Evolutionary conservation across 2,888 invertebrate genomes (phyloP), one percentile per base, ranked within the genome.

Genomic region (Phyto melanocephala): DNA sequence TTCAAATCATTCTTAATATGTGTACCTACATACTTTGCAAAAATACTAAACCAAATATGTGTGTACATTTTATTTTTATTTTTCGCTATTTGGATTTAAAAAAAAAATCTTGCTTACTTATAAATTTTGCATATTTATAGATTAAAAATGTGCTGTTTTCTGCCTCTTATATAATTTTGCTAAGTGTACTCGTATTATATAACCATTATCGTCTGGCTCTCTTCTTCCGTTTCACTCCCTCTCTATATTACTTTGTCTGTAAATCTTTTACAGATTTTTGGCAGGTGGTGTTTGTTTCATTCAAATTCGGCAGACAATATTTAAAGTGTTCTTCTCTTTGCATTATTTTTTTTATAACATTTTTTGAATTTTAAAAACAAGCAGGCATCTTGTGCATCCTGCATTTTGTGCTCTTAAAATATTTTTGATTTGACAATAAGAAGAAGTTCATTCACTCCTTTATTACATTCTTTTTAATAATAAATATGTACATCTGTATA

Each of bases 201-300:
- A 42, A 17, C 35, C 28, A 20, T 40, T 40, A 52, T 10, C 7
- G 37, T 54, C 54, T 52, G 52, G 7, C 63, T 58, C 62, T 81
- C 78, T 65, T 50, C 50, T 52, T n/a, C n/a, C n/a, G n/a, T 67
- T 71, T 58, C 24, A 40, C 63, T 33, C 37, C 35, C 80, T 85
- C 84, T 83, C 85, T 83, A 86, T n/a, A n/a, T 85, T 85, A 84
- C 74, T 83, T 63, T 85, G 81, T 63, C 42, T 70, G 47, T 62
- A n/a, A 67, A 45, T 50, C 42, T 62, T 81, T 79, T 80, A 70
- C 79, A 76, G 78, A 84, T 88, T 87, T 89, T 88, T 88, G 89
- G 88, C 89, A 89, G 89, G 89, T 89, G 89, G 89, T 88, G 88
- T 85, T 84, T 81, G 83, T 83, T 80, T 81, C 78, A 74, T 60